Base-by-base conservation (phyloP, 2,113 vertebrate species). In the Leuciscus idus region DNA sequence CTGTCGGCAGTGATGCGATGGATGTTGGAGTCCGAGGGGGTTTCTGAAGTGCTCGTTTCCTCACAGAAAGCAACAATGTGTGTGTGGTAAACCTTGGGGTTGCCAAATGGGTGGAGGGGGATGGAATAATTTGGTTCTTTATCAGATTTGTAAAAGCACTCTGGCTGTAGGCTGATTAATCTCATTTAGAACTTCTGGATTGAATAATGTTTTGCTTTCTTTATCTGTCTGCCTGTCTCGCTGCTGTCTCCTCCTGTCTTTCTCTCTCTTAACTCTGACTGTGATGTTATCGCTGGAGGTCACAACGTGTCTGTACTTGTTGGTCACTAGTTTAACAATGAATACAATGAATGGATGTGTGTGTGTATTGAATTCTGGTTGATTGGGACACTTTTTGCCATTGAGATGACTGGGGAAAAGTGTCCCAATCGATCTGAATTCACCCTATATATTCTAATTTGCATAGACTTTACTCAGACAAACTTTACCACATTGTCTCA, bases 111-210 rank as follows among this genome's bases (percentile, higher is more conserved):
- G 43, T 82, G 43, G 46, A 82, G 17, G 10, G n/a, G 28, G 77
- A 36, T 70, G n/a, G 70, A 86, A 86, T 86, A 81, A 81, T 73
- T 81, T 78, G n/a, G 19, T 79, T 59, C 36, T 73, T 86, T 81
- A 81, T 86, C 68, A 81, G 64, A 86, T 81, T 81, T 73, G 77
- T 73, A 86, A 81, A 72, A 86, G 70, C 48, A 68, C 52, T 81
- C 13, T 43, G 57, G 52, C 48, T 81, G 36, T n/a, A 46, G 66
- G 50, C 66, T 86, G 77, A 86, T 86, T 81, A 72, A 86, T 86
- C 85, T 81, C n/a, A 23, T 86, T 74, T 81, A 81, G 33, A 70
- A 62, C 85, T 68, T 52, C 77, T 73, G 77, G 77, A 61, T 74
- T 86, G 57, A 81, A 66, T 59, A 39, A 66, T 81, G 59, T 39